Evolutionary conservation across 2,797 vertebrate genomes (phyloP), one percentile per base, ranked within the genome.

Genomic region (Hipposideros larvatus): DNA sequence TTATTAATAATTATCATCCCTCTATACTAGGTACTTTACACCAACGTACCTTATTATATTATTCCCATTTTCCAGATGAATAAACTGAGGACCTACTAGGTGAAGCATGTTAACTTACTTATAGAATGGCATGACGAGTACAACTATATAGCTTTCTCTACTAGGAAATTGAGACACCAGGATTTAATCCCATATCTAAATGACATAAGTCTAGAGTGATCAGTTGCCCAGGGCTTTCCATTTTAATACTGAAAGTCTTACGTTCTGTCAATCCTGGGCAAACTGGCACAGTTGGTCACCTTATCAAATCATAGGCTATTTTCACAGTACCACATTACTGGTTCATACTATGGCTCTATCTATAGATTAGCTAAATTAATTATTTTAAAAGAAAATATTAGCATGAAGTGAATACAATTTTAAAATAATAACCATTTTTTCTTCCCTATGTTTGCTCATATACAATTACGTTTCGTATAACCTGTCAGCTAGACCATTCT

Each of bases 41-140:
- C 9, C 79, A 55, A 65, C 9, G 8, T 28, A 37, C 2, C 7
- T 80, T 89, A 34, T 48, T 80, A 75, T 68, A 83, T 46, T 80
- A 63, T 73, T 63, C 26, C 70, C 65, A 93, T 91, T 93, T 93
- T 93, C 37, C 55, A 80, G 55, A 28, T 82, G n/a, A 95, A 80
- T 71, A 94, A 68, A 53, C 1, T 37, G 16, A 96, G 28, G 19
- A 89, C 55, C 22, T 43, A 61, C 79, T n/a, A 79, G 1, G 13
- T 74, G 22, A 96, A 46, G 19, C 26, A 6, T 41, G 16, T 71
- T 90, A 92, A 10, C 63, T 41, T 93, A 11, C 4, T 9, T 70
- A 77, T 43, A 26, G 15, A 91, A 28, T 79, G 22, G 6, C 7
- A 57, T 16, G 13, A 91, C 75, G 70, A 55, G 7, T 2, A 75